Percentiles rank a stretch among this genome's conserved stretches.
These are phyloP conservation scores for Betta splendens DNA, from an alignment of 2,797 vertebrate species.

Conservation along the genomic window DNA sequence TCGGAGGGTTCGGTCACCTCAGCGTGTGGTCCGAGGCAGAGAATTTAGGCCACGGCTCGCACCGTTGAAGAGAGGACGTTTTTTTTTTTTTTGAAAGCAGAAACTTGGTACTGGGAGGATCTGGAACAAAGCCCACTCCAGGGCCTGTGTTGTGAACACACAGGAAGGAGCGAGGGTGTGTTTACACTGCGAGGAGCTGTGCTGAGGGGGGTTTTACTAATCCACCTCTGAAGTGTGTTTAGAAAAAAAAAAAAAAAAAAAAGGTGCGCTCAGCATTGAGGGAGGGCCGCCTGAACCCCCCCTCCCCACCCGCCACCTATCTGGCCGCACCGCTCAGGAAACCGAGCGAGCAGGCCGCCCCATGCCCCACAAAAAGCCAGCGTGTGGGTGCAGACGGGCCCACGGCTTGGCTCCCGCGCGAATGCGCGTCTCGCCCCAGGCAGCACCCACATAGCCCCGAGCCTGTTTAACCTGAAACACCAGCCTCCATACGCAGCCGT, in stretches of 20 bases:
- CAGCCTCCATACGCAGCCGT: slow-evolving; percentile 43
- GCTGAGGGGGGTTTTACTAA: slow-evolving; percentile 52
- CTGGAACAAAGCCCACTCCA: slow-evolving; percentile 62
- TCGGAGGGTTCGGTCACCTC: slow-evolving; percentile 57
- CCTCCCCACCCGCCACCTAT: slow-evolving; percentile 26
- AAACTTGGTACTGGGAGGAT: slow-evolving; percentile 46
- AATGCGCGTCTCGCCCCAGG: slow-evolving; percentile 7
- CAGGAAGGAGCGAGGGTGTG: slow-evolving; percentile 61
- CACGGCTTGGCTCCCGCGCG: slow-evolving; percentile 8
- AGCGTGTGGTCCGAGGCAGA: slow-evolving; percentile 4
- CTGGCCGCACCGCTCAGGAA: slow-evolving; percentile 26
- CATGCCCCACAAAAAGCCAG: slow-evolving; percentile 18
- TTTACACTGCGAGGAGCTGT: slow-evolving; percentile 66
- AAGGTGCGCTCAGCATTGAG: slow-evolving; percentile 49
- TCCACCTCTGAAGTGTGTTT: slow-evolving; percentile 70
- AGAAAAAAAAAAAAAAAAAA: slow-evolving; percentile 40
- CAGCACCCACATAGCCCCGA: slow-evolving; percentile 58
- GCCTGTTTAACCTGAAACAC: slow-evolving; percentile 78
- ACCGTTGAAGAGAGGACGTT: slow-evolving; percentile 34
- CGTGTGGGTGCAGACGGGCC: slow-evolving; percentile 11
- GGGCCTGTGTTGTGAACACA: slow-evolving; percentile 71
- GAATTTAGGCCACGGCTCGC: slow-evolving; percentile 47
- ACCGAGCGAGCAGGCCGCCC: slow-evolving; percentile 58
- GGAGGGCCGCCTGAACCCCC: slow-evolving; percentile 28
- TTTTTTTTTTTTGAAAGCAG: slow-evolving; percentile 24